Evolutionary conservation across 2,888 invertebrate species (phyloP).

Genomic region (Galerucella nymphaeae): DNA sequence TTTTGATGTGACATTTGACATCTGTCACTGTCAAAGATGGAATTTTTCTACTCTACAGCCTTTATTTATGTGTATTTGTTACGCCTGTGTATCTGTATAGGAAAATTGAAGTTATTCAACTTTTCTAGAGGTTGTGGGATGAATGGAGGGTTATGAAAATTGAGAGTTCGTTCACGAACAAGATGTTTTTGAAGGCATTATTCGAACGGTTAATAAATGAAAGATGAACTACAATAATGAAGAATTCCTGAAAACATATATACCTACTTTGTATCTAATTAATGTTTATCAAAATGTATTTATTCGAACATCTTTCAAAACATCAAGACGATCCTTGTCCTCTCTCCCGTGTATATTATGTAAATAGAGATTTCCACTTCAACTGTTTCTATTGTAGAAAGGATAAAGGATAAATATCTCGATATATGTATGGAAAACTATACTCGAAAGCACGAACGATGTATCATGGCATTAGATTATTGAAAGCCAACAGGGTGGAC

Average conservation of each 20-base stretch:
- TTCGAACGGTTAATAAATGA: not conserved
- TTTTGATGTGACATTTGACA: too few relatives aligned
- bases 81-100: not conserved
- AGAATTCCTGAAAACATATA: not conserved
- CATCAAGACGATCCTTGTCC: not conserved
- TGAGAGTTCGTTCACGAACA: conserved; percentile 20
- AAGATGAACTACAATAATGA: not conserved
- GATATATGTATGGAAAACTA: conserved; percentile 39
- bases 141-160: conserved; percentile 28
- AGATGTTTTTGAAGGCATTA: conserved; percentile 19
- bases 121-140: conserved; percentile 18
- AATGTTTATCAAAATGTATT: not conserved
- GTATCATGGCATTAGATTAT: conserved; percentile 53
- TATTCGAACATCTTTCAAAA: not conserved
- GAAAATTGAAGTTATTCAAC: not conserved
- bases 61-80: not conserved
- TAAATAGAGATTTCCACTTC: conserved; percentile 28
- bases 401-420: conserved; percentile 33
- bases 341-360: conserved; percentile 1
- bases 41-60: too few relatives aligned
- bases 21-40: not conserved
- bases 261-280: not conserved
- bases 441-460: conserved; percentile 33
- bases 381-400: conserved; percentile 12
- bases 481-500: conserved; percentile 52